Base-by-base conservation (phyloP, 1,140 invertebrate species). In the Platyscapa corneri region DNA sequence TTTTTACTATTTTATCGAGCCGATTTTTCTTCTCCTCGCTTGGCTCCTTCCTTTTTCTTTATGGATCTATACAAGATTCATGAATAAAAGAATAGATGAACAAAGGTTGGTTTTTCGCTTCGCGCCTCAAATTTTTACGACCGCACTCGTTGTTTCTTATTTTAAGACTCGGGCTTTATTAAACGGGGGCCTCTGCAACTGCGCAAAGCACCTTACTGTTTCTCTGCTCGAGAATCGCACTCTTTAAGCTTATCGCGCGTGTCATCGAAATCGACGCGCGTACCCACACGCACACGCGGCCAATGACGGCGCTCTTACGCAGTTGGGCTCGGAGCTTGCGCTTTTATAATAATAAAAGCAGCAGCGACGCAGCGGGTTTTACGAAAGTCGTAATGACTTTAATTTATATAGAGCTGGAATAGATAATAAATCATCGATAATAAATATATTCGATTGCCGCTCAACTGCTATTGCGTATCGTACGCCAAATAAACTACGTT, bases 1-100 rank as follows among this genome's bases (percentile, higher is more conserved):
- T 85, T 85, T 85, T 85, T 85, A 80, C 64, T 80, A 74, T 85
- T 85, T 80, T 79, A 85, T 60, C 76, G 37, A 85, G 84, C 75
- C 84, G 39, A 81, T 72, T 85, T 82, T 81, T 81, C 78, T 85
- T 65, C 77, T 80, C 78, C 78, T 85, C 84, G 76, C 84, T 85
- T 85, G 81, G 32, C 74, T 64, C 72, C 5, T 30, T 76, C 16
- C 65, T 70, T 70, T 70, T 84, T 64, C 8, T 65, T 79, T 70
- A 60, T 80, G 53, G 27, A 80, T 85, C 64, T 84, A 20, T 39
- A 42, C 49, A 39, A 81, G 83, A 46, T 85, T 85, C 70, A 85
- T 85, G 77, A 85, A 85, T 81, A 81, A 85, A 64, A 81, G 78
- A 81, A 65, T 76, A 74, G 81, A 65, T 32, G 82, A 39, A 39